Evolutionary conservation across 2,888 invertebrate species (phyloP).

Genomic region (Neria commutata): DNA sequence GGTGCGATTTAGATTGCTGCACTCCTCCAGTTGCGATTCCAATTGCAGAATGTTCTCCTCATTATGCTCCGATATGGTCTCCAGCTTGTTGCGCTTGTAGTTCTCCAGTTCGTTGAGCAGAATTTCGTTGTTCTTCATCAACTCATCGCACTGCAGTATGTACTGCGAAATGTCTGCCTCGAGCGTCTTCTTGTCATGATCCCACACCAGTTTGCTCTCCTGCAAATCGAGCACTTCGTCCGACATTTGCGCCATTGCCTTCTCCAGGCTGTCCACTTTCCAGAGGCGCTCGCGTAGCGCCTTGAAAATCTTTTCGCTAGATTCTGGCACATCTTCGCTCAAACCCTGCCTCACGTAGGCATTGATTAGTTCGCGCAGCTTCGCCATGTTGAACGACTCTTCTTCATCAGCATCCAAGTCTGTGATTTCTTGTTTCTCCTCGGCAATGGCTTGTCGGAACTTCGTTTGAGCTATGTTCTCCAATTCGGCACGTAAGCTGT

Average conservation of each 20-base stretch:
- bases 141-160: slow-evolving; percentile 69
- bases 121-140: slow-evolving; percentile 74
- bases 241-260: slow-evolving; percentile 66
- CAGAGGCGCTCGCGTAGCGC: slow-evolving; percentile 67
- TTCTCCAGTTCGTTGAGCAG: slow-evolving; percentile 71
- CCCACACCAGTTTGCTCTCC: slow-evolving; percentile 63
- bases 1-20: slow-evolving; percentile 66
- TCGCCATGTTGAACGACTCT: slow-evolving; percentile 37
- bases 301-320: slow-evolving; percentile 62
- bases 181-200: slow-evolving; percentile 65
- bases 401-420: slow-evolving; percentile 51
- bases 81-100: slow-evolving; percentile 67
- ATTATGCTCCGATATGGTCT: slow-evolving; percentile 75
- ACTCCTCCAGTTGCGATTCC: slow-evolving; percentile 71
- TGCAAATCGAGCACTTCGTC: slow-evolving; percentile 61
- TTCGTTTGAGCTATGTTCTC: slow-evolving; percentile 45
- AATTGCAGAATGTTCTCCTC: slow-evolving; percentile 72
- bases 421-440: slow-evolving; percentile 55
- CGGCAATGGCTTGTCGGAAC: slow-evolving; percentile 47
- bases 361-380: slow-evolving; percentile 43
- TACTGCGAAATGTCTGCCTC: slow-evolving; percentile 64
- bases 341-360: slow-evolving; percentile 40
- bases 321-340: slow-evolving; percentile 29
- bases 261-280: slow-evolving; percentile 67
- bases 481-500: slow-evolving; percentile 44